Conservation (phyloP, 2,113 vertebrate genomes). For the Apus apus region DNA sequence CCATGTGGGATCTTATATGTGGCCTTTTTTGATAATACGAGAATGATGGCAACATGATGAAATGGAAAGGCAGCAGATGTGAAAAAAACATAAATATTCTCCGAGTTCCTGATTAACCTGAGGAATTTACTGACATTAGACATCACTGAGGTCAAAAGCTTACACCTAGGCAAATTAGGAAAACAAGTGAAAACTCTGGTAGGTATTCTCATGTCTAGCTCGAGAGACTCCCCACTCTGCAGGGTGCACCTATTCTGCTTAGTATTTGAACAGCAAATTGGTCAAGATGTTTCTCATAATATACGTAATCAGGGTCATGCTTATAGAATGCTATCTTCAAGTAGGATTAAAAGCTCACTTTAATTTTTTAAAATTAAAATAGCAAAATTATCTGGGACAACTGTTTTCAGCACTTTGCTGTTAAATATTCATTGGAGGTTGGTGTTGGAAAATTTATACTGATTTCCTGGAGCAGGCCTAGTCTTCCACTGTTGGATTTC, state of each 20-base stretch:
- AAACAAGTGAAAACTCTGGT: not conserved
- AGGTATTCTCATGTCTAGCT: not conserved
- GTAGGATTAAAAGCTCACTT: not conserved
- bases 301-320: not conserved
- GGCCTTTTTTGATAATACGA: not conserved
- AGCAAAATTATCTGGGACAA: not conserved
- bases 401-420: not conserved
- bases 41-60: not conserved
- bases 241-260: not conserved
- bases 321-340: not conserved
- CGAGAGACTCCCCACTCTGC: not conserved
- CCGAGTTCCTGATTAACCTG: not conserved
- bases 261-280: not conserved
- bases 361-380: not conserved
- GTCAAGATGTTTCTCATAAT: not conserved
- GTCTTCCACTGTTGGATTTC: not conserved
- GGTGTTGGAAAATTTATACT: not conserved
- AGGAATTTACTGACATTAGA: not conserved
- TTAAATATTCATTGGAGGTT: not conserved
- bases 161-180: not conserved
- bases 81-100: not conserved
- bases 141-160: not conserved
- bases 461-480: not conserved
- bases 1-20: not conserved
- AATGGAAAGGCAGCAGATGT: not conserved